Evolutionary conservation across 2,113 vertebrate genomes (phyloP).

Genomic region (Dasypus novemcinctus): DNA sequence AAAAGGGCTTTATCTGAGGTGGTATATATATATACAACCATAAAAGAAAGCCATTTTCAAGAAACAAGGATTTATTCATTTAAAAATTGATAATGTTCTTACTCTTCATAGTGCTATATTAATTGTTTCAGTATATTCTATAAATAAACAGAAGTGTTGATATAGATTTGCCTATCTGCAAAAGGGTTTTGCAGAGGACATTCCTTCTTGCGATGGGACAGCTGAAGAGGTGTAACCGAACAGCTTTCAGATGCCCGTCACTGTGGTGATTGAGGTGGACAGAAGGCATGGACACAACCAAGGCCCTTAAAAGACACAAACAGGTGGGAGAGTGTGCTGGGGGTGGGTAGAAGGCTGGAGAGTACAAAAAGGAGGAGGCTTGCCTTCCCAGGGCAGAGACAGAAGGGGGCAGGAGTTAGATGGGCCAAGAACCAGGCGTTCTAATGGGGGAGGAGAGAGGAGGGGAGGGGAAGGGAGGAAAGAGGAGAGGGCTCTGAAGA

Average conservation of each 20-base stretch:
- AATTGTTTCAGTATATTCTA: slow-evolving; percentile 1
- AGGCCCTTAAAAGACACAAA: slow-evolving; percentile 94
- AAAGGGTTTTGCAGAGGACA: slow-evolving; percentile 64
- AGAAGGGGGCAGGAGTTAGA: neutral
- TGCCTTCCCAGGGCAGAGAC: slow-evolving; percentile 35
- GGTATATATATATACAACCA: neutral
- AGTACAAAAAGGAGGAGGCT: slow-evolving; percentile 90
- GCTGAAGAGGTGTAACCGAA: slow-evolving; percentile 95
- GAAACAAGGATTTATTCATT: neutral
- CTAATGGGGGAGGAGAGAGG: neutral
- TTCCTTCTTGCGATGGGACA: slow-evolving; percentile 82
- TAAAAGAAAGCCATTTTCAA: neutral
- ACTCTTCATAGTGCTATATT: slow-evolving; percentile 44
- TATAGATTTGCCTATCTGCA: slow-evolving; percentile 50
- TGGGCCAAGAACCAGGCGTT: neutral
- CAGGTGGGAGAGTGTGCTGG: slow-evolving; percentile 88
- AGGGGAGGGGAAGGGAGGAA: neutral
- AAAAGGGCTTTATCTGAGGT: neutral
- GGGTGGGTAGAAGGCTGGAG: slow-evolving; percentile 72
- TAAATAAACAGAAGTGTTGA: slow-evolving; percentile 63
- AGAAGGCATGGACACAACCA: slow-evolving; percentile 91
- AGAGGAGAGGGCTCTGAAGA: neutral
- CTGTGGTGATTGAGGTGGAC: slow-evolving; percentile 94
- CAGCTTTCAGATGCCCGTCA: slow-evolving; percentile 89
- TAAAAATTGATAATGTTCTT: neutral